Conservation (phyloP, 2,888 invertebrate species). For the Hermaeophaga mercurialis region DNA sequence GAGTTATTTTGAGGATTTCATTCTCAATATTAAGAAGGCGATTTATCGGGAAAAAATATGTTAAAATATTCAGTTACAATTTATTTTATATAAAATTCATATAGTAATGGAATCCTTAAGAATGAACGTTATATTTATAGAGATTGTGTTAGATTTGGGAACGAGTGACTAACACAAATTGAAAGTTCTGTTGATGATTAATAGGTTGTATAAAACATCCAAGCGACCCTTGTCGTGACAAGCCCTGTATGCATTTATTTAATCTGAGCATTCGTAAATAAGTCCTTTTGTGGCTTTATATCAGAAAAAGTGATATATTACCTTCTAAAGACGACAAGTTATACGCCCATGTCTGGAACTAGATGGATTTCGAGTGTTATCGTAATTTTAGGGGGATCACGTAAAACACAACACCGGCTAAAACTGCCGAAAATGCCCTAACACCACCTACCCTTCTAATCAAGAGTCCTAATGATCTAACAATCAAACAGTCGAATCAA, state of each 20-base stretch:
- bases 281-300: neutral
- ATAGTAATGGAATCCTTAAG: too few species aligned
- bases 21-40: too few species aligned
- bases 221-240: neutral
- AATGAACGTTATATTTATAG: too few species aligned
- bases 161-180: too few species aligned
- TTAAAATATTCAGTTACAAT: too few species aligned
- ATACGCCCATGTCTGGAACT: constrained; percentile 13
- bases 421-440: constrained; percentile 20
- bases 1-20: too few species aligned
- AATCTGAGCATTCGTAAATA: neutral
- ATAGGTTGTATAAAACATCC: neutral
- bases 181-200: neutral
- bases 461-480: constrained; percentile 20
- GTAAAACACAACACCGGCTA: constrained; percentile 22
- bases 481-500: constrained; percentile 24
- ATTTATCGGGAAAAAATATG: too few species aligned
- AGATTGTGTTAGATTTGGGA: too few species aligned
- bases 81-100: too few species aligned
- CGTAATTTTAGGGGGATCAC: constrained; percentile 32
- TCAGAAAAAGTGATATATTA: constrained; percentile 2
- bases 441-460: constrained; percentile 21
- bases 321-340: neutral
- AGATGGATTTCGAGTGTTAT: constrained; percentile 32
- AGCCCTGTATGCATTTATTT: neutral